Evolutionary conservation across 2,888 invertebrate species (phyloP).

Genomic region (Parnassius smintheus): DNA sequence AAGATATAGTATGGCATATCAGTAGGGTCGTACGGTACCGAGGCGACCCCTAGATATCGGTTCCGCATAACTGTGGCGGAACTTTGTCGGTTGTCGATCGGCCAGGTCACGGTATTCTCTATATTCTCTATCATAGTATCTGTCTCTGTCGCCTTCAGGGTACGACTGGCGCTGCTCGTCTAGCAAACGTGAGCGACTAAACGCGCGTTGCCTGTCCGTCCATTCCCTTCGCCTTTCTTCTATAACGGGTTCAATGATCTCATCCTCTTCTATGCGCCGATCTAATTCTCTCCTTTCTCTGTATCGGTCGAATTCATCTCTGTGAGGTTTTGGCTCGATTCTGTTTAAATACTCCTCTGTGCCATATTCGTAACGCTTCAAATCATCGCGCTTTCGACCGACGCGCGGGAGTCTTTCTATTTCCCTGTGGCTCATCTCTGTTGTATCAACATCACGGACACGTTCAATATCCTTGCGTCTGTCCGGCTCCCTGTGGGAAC

Average conservation of each 20-base stretch:
- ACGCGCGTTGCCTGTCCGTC: slow-evolving; percentile 69
- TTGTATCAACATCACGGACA: slow-evolving; percentile 50
- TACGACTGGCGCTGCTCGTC: slow-evolving; percentile 73
- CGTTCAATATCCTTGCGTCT: slow-evolving; percentile 64
- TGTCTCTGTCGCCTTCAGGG: slow-evolving; percentile 65
- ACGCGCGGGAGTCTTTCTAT: slow-evolving; percentile 72
- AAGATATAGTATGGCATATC: slow-evolving; percentile 74
- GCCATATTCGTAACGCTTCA: slow-evolving; percentile 70
- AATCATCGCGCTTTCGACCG: slow-evolving; percentile 68
- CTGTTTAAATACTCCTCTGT: slow-evolving; percentile 70
- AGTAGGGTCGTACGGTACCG: slow-evolving; percentile 75
- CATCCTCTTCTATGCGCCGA: slow-evolving; percentile 72
- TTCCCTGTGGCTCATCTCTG: slow-evolving; percentile 60
- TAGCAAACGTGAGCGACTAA: slow-evolving; percentile 71
- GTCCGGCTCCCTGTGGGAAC: slow-evolving; percentile 43
- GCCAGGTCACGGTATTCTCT: slow-evolving; percentile 69
- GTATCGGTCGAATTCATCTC: slow-evolving; percentile 67
- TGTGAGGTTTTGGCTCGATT: slow-evolving; percentile 60
- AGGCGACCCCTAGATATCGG: slow-evolving; percentile 79
- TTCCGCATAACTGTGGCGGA: slow-evolving; percentile 86
- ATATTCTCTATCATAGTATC: slow-evolving; percentile 71
- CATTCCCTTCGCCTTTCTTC: slow-evolving; percentile 69
- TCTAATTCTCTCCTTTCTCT: slow-evolving; percentile 69
- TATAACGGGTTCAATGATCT: slow-evolving; percentile 70
- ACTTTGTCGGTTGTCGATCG: slow-evolving; percentile 69